Base-by-base conservation (phyloP, 2,797 vertebrate species). In the Mus caroli region DNA sequence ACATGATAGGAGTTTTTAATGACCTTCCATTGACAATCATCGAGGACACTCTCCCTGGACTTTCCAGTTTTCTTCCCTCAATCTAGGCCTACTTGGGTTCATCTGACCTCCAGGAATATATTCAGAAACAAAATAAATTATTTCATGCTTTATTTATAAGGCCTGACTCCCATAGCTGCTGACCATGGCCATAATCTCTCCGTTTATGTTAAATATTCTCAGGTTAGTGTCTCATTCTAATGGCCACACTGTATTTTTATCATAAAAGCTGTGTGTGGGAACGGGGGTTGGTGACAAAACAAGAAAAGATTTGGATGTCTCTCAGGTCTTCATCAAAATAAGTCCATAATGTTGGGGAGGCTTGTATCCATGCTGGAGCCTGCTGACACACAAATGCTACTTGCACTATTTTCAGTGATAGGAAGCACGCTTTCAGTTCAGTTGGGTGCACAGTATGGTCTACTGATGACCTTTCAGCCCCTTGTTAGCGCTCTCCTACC, bases 391-490 rank as follows among this genome's bases (percentile, higher is more conserved):
- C 60, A 54, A 71, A 83, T 11, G 19, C 31, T 94, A 20, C 91
- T 97, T 85, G 77, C 1, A 15, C 31, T 52, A 54, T 60, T 73
- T 46, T 26, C 1, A n/a, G 90, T 93, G 95, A 40, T 28, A 37
- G 4, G 43, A 91, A 88, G 64, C 43, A 89, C 92, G 77, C 11
- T 90, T 98, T 79, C 37, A 91, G 34, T 95, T 97, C 94, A 71
- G 52, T 97, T 94, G 94, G 83, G 62, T 88, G 86, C 76, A 75
- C 85, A 92, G 89, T 69, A 28, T 78, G 97, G 86, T 94, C 92
- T 97, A 37, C 90, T 96, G 95, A 95, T 97, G 97, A 97, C 96
- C 96, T 98, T 97, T 96, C 96, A 91, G 91, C 71, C 94, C 89
- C 91, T 82, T 97, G 84, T 85, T 84, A 94, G 71, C 89, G 94